Percentiles rank a stretch among this genome's conserved stretches.
Evolutionary conservation across 2,113 vertebrate species (phyloP).

Genomic region (Corythornis vintsioides): DNA sequence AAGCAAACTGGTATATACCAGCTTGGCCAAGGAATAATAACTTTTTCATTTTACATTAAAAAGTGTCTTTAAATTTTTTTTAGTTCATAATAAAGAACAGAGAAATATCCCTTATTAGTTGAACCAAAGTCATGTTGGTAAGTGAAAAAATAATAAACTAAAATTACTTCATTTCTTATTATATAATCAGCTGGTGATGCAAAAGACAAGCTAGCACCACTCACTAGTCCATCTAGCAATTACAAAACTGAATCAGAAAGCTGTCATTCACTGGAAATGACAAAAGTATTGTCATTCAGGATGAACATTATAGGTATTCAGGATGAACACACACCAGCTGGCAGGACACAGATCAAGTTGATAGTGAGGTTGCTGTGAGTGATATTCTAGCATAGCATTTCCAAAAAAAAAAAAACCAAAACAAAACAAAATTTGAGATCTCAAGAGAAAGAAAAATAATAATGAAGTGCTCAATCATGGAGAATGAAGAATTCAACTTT

Average conservation of each 20-base stretch:
- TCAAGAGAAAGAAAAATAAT: neutral
- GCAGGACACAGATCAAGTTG: neutral
- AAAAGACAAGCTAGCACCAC: slow-evolving; percentile 17
- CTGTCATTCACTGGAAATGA: neutral
- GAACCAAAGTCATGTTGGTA: slow-evolving; percentile 67
- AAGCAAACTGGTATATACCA: slow-evolving; percentile 32
- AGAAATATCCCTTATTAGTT: slow-evolving; percentile 71
- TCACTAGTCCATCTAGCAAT: neutral
- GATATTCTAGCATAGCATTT: neutral
- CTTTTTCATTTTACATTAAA: slow-evolving; percentile 56
- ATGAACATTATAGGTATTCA: neutral
- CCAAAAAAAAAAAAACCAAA: neutral
- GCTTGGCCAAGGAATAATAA: slow-evolving; percentile 43
- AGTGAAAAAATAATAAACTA: slow-evolving; percentile 67
- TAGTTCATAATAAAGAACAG: slow-evolving; percentile 58
- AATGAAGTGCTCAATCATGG: neutral
- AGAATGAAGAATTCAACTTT: neutral
- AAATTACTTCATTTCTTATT: slow-evolving; percentile 69
- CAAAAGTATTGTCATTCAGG: neutral
- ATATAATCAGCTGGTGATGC: slow-evolving; percentile 57
- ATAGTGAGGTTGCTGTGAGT: neutral
- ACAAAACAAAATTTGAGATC: neutral
- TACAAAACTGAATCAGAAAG: neutral
- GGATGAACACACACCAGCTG: neutral
- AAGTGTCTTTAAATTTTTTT: slow-evolving; percentile 38